These are phyloP conservation scores for Cephus pygmeus DNA, from an alignment of 2,888 invertebrate genomes.

Conservation along the genomic window DNA sequence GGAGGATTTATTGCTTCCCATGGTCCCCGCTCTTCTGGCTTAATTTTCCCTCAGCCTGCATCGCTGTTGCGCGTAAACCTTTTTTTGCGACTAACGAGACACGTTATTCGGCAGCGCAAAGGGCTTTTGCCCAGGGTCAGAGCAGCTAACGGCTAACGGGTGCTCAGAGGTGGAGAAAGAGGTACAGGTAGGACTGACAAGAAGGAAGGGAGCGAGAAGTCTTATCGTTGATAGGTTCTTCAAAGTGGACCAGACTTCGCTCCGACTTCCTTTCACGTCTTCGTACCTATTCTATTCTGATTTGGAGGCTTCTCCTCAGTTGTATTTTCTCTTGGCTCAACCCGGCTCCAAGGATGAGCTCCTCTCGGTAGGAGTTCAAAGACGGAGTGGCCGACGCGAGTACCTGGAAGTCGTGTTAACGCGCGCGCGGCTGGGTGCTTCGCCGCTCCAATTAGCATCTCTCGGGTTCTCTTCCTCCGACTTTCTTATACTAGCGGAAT, in stretches of 20 bases:
- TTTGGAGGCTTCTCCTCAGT: no score
- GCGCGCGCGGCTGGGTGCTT: constrained; percentile 45
- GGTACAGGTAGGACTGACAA: constrained; percentile 6
- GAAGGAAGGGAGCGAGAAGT: constrained; percentile 13
- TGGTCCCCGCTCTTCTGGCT: no score
- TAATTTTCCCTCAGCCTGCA: no score
- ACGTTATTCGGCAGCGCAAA: background rate
- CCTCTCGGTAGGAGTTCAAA: no score
- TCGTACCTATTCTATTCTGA: no score
- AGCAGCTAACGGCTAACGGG: constrained; percentile 49
- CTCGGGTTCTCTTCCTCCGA: constrained; percentile 32
- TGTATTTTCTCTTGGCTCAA: no score
- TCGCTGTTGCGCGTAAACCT: no score
- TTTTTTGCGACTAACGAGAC: no score
- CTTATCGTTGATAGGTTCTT: constrained; percentile 45
- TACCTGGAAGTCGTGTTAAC: constrained; percentile 51
- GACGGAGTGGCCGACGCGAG: constrained; percentile 11
- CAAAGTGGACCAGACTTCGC: constrained; percentile 13
- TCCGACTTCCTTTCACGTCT: background rate
- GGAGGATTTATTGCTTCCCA: no score
- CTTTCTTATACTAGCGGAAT: constrained; percentile 22
- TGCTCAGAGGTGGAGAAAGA: constrained; percentile 10
- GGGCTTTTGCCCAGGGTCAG: constrained; percentile 41
- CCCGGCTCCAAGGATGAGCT: no score
- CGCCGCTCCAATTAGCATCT: constrained; percentile 59